Evolutionary conservation across 2,797 vertebrate species (phyloP).

Genomic region (Macroramphosus scolopax): DNA sequence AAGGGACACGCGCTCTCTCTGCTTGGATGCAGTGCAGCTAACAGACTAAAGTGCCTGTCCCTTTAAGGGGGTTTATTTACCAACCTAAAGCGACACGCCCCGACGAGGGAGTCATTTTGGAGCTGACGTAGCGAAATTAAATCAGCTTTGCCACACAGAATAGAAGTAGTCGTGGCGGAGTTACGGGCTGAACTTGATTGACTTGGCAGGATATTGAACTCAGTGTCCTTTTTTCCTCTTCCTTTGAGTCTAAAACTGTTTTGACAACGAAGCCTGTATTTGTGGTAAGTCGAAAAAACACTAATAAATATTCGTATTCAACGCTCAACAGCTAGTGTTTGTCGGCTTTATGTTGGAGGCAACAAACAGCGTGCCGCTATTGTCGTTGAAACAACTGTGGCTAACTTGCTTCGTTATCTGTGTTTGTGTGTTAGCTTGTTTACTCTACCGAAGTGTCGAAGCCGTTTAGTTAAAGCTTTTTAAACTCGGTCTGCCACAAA

Average conservation of each 20-base stretch:
- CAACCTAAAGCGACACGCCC: constrained; percentile 50
- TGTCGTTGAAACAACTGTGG: constrained; percentile 4
- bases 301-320: not conserved
- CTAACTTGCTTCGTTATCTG: not conserved
- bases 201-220: constrained; percentile 53
- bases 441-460: accelerated
- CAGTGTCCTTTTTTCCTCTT: not conserved
- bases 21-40: accelerated
- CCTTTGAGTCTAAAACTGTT: constrained; percentile 1
- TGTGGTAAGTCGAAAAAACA: constrained; percentile 47
- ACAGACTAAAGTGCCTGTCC: not conserved
- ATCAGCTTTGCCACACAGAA: constrained; percentile 65
- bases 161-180: constrained; percentile 65
- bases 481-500: no score
- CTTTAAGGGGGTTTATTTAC: constrained; percentile 66
- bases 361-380: constrained; percentile 20
- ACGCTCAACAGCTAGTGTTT: not conserved
- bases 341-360: constrained; percentile 1
- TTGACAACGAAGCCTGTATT: constrained; percentile 36
- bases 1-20: constrained; percentile 13
- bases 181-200: constrained; percentile 65
- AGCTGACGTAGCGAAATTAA: constrained; percentile 71
- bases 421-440: not conserved
- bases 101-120: constrained; percentile 51
- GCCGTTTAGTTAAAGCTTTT: no score